Evolutionary conservation across 2,888 invertebrate genomes (phyloP).

Genomic region (Limnephilus auricula): DNA sequence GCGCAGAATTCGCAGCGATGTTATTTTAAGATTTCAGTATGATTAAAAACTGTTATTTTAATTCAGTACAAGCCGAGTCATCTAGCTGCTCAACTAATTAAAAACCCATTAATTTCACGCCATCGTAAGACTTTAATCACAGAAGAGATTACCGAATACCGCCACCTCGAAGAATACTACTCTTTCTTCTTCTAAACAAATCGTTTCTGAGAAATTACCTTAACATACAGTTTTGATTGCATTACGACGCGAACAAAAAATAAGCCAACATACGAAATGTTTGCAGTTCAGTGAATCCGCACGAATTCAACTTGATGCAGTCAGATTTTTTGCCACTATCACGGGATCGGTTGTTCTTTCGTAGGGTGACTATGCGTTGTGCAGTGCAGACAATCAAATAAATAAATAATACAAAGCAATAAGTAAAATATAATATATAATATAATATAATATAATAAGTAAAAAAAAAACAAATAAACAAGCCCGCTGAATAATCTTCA

Average conservation of each 20-base stretch:
- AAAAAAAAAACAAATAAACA: background rate
- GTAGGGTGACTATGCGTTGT: constrained; percentile 13
- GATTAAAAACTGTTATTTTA: constrained; percentile 41
- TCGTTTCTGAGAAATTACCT: constrained; percentile 47
- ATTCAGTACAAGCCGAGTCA: constrained; percentile 40
- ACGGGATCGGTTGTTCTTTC: constrained; percentile 40
- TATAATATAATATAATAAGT: too few species aligned
- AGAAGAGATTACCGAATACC: constrained; percentile 49
- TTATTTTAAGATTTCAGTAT: constrained; percentile 29
- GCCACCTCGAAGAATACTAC: constrained; percentile 25
- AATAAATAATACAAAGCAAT: background rate
- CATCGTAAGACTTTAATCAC: constrained; percentile 44
- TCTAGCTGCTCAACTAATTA: constrained; percentile 52
- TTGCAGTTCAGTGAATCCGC: constrained; percentile 61
- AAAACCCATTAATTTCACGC: constrained; percentile 52
- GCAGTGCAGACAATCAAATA: background rate
- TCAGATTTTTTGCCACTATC: constrained; percentile 47
- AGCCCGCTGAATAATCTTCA: background rate
- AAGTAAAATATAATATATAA: too few species aligned
- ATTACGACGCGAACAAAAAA: constrained; percentile 43
- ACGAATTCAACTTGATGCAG: constrained; percentile 54
- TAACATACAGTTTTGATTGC: constrained; percentile 55
- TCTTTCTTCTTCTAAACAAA: constrained; percentile 35
- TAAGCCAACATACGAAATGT: constrained; percentile 49
- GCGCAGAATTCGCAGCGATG: constrained; percentile 33